Evolutionary conservation across 1,140 invertebrate genomes (phyloP).

Genomic region (Aphelinus atriplicis): DNA sequence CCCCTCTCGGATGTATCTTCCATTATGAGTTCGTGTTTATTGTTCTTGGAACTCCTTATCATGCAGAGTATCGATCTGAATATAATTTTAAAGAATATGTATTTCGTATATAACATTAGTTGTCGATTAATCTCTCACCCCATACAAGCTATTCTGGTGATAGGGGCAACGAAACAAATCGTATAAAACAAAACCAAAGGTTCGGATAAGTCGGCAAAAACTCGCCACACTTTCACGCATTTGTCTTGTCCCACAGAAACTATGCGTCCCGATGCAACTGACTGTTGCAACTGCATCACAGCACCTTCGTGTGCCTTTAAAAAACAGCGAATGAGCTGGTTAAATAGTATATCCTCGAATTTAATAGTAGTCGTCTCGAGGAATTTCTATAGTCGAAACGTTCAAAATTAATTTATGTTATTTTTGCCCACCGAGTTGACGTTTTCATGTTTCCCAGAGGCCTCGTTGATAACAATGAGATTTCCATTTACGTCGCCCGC

Average conservation of each 20-base stretch:
- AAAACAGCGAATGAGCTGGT: too few relatives aligned
- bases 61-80: slow-evolving; percentile 37
- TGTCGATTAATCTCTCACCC: slow-evolving; percentile 35
- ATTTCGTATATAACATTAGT: not conserved
- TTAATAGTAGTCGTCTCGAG: too few relatives aligned
- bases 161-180: slow-evolving; percentile 41
- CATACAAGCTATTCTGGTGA: slow-evolving; percentile 38
- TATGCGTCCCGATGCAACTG: slow-evolving; percentile 18
- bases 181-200: slow-evolving; percentile 39
- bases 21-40: slow-evolving; percentile 46
- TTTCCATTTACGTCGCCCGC: slow-evolving; percentile 43
- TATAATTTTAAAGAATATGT: slow-evolving; percentile 23
- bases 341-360: too few relatives aligned
- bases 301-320: slow-evolving; percentile 31
- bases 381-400: too few relatives aligned
- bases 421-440: slow-evolving; percentile 13
- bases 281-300: slow-evolving; percentile 25
- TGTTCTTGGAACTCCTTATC: slow-evolving; percentile 35
- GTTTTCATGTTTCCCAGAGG: slow-evolving; percentile 42
- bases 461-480: slow-evolving; percentile 40
- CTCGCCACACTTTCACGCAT: slow-evolving; percentile 46
- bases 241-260: slow-evolving; percentile 44
- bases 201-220: slow-evolving; percentile 38
- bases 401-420: too few relatives aligned
- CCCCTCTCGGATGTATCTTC: slow-evolving; percentile 43